A percentile compares a stretch with the other conserved stretches of the same genome.
Conservation (phyloP, 1,140 invertebrate genomes). For the Batillaria attramentaria region DNA sequence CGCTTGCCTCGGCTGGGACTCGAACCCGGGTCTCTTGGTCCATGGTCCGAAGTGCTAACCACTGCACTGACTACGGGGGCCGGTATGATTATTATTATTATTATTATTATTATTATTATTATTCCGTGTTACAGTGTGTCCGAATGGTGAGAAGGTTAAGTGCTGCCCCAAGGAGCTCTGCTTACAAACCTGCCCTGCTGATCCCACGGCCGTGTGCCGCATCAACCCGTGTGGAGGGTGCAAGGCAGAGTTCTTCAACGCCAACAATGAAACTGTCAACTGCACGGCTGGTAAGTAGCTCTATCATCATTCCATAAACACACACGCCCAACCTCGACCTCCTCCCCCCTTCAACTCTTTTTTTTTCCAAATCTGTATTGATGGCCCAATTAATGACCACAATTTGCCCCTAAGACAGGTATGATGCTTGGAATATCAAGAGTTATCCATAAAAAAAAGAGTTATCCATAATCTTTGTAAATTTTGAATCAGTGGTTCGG, state of each 20-base stretch:
- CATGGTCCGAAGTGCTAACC: too few relatives aligned
- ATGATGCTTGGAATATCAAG: too few relatives aligned
- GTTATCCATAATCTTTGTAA: too few relatives aligned
- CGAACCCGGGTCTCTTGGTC: too few relatives aligned
- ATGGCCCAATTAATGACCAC: not conserved
- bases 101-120: too few relatives aligned
- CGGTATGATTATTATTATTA: too few relatives aligned
- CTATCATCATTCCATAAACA: not conserved
- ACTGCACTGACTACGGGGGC: too few relatives aligned
- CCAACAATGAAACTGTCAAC: constrained; percentile 62
- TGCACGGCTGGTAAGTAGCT: constrained; percentile 56
- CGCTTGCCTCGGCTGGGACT: too few relatives aligned
- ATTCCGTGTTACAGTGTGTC: constrained; percentile 62
- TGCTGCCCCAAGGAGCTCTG: constrained; percentile 68
- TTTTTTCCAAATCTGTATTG: not conserved
- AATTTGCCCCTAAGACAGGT: not conserved
- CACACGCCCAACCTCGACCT: not conserved
- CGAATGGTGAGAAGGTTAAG: constrained; percentile 64
- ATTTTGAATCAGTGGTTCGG: too few relatives aligned
- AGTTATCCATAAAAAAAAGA: too few relatives aligned
- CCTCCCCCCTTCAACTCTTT: not conserved
- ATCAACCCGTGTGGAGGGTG: constrained; percentile 72
- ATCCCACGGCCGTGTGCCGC: constrained; percentile 68
- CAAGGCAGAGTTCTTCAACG: constrained; percentile 58
- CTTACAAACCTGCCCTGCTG: constrained; percentile 66